A percentile compares a stretch with the other conserved stretches of the same genome.
Conservation (phyloP, 2,113 vertebrate species). For the Misgurnus mizolepis region DNA sequence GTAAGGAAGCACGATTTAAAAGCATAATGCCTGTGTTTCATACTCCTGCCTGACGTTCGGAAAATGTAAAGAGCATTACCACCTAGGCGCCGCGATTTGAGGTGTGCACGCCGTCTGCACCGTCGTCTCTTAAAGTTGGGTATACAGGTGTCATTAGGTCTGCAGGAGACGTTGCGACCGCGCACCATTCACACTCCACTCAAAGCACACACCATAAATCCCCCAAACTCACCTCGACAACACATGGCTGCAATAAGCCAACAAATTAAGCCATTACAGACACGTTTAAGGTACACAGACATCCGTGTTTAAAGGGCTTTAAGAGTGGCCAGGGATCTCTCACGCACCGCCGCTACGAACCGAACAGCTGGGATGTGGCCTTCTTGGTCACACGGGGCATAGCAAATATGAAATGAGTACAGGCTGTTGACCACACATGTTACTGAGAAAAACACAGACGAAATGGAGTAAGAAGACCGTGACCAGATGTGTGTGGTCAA, state of each 20-base stretch:
- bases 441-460: neutral
- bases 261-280: slow-evolving; percentile 76
- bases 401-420: neutral
- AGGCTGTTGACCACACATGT: slow-evolving; percentile 41
- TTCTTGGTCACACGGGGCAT: neutral
- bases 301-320: slow-evolving; percentile 76
- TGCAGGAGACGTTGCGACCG: slow-evolving; percentile 73
- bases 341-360: slow-evolving; percentile 59
- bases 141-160: slow-evolving; percentile 63
- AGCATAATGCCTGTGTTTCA: too few species aligned
- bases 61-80: too few species aligned
- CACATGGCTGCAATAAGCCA: slow-evolving; percentile 79
- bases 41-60: too few species aligned
- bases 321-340: slow-evolving; percentile 72
- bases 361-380: slow-evolving; percentile 60
- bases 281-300: slow-evolving; percentile 76
- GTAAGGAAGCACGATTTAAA: too few species aligned
- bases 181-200: slow-evolving; percentile 73
- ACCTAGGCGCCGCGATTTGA: too few species aligned
- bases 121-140: slow-evolving; percentile 18
- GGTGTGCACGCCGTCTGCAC: too few species aligned
- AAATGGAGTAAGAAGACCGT: neutral
- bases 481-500: slow-evolving; percentile 35
- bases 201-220: slow-evolving; percentile 67
- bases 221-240: slow-evolving; percentile 30